Percentiles rank a stretch among this genome's conserved stretches.
phyloP scores from a whole-genome alignment of 2,113 vertebrate genomes.

The Monarcha castaneiventris region DNA sequence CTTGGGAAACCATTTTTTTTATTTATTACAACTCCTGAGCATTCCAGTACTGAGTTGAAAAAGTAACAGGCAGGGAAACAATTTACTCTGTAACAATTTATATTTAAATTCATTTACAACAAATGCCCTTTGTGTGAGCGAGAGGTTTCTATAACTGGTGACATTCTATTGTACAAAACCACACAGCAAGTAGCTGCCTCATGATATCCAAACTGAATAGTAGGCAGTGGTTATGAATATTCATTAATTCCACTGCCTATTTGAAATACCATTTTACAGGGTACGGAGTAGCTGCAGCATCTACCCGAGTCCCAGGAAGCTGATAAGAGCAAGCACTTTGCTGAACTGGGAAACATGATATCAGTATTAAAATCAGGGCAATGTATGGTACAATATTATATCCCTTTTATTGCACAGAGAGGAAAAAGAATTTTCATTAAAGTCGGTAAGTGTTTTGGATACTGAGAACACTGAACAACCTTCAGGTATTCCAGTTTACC shows the following conservation, averaged over 20 bases:
- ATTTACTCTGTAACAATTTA: slow-evolving; percentile 19
- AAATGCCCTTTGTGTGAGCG: neutral
- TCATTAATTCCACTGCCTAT: neutral
- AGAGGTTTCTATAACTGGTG: neutral
- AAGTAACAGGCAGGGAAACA: neutral
- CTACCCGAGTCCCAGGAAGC: rapidly evolving
- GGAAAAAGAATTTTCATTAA: neutral
- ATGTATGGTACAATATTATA: neutral
- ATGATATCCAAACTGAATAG: neutral
- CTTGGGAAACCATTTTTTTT: neutral
- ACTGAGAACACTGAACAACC: neutral
- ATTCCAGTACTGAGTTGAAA: neutral
- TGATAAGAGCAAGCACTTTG: neutral
- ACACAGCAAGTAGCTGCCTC: neutral
- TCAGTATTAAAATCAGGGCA: neutral
- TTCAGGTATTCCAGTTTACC: neutral
- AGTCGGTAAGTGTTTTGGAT: neutral
- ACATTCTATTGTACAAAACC: neutral
- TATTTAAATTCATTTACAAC: slow-evolving; percentile 29
- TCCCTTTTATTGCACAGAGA: neutral
- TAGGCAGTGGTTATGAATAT: neutral
- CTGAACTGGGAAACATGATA: neutral
- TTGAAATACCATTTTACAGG: neutral
- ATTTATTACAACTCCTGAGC: neutral
- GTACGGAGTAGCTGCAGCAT: neutral